Evolutionary conservation across 2,888 invertebrate genomes (phyloP).

Genomic region (Thalpophila matura): DNA sequence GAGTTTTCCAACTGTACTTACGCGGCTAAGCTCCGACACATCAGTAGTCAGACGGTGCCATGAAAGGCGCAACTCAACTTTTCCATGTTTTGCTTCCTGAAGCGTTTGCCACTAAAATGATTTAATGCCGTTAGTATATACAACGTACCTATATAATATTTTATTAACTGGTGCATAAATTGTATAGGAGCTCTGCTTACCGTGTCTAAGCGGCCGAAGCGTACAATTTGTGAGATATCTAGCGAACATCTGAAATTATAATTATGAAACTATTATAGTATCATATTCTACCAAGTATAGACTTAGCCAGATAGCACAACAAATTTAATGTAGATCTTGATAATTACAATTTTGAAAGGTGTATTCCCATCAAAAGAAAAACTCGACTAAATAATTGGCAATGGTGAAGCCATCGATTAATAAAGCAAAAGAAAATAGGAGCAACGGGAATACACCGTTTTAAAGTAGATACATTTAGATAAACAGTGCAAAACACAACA

Average conservation of each 20-base stretch:
- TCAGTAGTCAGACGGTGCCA: slow-evolving; percentile 96
- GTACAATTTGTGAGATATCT: slow-evolving; percentile 87
- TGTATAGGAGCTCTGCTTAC: slow-evolving; percentile 69
- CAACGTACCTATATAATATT: background rate
- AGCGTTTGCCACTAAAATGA: slow-evolving; percentile 96
- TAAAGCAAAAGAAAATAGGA: no score
- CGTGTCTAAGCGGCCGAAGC: slow-evolving; percentile 84
- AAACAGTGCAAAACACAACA: slow-evolving; percentile 46
- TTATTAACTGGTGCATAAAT: background rate
- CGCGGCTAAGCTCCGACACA: slow-evolving; percentile 93
- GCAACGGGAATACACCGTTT: slow-evolving; percentile 13
- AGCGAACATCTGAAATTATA: slow-evolving; percentile 81
- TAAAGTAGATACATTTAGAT: slow-evolving; percentile 8
- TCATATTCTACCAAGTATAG: background rate
- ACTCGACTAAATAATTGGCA: background rate
- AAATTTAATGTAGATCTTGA: slow-evolving; percentile 12
- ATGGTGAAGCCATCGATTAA: background rate
- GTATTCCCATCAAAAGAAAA: slow-evolving; percentile 17
- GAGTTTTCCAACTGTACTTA: slow-evolving; percentile 81
- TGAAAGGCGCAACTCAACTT: slow-evolving; percentile 96
- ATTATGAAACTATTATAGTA: slow-evolving; percentile 23
- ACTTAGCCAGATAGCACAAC: slow-evolving; percentile 34
- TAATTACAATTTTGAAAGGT: background rate
- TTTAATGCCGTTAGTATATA: background rate
- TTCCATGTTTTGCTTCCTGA: slow-evolving; percentile 98